Conservation (phyloP, 2,113 vertebrate species). For the Stomatorhinus ivindoensis region DNA sequence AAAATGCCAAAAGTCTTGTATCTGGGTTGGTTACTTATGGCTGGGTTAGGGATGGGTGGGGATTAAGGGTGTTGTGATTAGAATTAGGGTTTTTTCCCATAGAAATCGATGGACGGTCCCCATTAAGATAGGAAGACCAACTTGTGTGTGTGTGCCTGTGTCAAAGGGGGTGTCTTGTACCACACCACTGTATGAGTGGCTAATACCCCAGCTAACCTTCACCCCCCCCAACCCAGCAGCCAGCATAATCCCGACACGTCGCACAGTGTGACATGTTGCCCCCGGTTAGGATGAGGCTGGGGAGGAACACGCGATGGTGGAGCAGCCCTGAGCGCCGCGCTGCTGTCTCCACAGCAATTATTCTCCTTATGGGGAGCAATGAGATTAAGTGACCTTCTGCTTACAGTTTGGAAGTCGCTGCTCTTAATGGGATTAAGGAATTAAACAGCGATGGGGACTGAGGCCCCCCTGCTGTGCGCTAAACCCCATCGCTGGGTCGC, state of each 20-base stretch:
- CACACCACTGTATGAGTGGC: not conserved
- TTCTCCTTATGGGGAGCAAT: constrained; percentile 47
- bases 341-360: constrained; percentile 51
- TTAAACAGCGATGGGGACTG: constrained; percentile 26
- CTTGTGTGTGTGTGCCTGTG: not conserved
- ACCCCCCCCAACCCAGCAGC: not conserved
- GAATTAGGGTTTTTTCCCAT: too few species aligned
- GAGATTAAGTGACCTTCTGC: constrained; percentile 49
- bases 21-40: too few species aligned
- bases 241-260: not conserved
- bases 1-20: too few species aligned
- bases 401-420: constrained; percentile 51
- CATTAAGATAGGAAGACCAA: too few species aligned
- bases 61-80: too few species aligned
- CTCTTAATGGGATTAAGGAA: constrained; percentile 55
- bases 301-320: constrained; percentile 6
- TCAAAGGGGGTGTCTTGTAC: not conserved
- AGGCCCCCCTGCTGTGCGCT: constrained; percentile 25
- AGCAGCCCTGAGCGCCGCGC: constrained; percentile 44
- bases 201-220: not conserved
- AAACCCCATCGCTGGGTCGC: constrained; percentile 20
- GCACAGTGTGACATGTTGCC: not conserved
- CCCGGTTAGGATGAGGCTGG: too few species aligned
- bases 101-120: too few species aligned
- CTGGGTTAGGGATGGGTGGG: too few species aligned